These are phyloP conservation scores for Nebria brevicollis DNA, from an alignment of 2,888 invertebrate genomes.

Conservation along the genomic window DNA sequence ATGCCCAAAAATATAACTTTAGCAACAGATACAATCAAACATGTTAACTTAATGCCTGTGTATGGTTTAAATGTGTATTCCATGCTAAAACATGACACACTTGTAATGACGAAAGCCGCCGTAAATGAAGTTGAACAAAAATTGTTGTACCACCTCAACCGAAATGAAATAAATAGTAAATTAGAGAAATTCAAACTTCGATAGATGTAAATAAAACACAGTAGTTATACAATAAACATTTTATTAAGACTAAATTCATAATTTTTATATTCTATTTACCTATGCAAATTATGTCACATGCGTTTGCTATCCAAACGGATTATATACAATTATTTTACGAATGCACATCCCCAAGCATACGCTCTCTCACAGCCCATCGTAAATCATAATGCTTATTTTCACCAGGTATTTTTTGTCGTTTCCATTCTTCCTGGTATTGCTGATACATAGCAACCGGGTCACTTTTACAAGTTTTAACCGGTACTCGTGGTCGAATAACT, in stretches of 20 bases:
- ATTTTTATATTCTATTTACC: slow-evolving; percentile 34
- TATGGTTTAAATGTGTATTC: slow-evolving; percentile 97
- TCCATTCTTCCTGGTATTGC: slow-evolving; percentile 79
- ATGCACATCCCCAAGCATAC: slow-evolving; percentile 68
- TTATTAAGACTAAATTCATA: slow-evolving; percentile 45
- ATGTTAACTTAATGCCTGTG: slow-evolving; percentile 93
- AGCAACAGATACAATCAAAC: slow-evolving; percentile 80
- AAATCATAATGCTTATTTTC: slow-evolving; percentile 74
- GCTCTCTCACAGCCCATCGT: slow-evolving; percentile 77
- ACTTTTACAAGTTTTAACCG: slow-evolving; percentile 65
- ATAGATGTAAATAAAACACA: slow-evolving; percentile 63
- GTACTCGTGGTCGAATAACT: slow-evolving; percentile 72
- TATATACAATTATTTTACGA: slow-evolving; percentile 47
- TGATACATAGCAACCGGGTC: slow-evolving; percentile 84
- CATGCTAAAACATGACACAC: slow-evolving; percentile 95
- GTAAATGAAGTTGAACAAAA: slow-evolving; percentile 85
- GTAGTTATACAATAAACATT: slow-evolving; percentile 27
- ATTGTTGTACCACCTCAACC: slow-evolving; percentile 75
- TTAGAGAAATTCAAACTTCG: slow-evolving; percentile 68
- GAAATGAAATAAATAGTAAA: slow-evolving; percentile 65
- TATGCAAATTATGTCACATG: slow-evolving; percentile 26
- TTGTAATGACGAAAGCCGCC: slow-evolving; percentile 87
- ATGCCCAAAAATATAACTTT: slow-evolving; percentile 89
- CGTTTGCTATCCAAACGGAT: background rate
- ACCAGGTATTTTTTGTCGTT: slow-evolving; percentile 79